Percentiles rank a stretch among this genome's conserved stretches.
Conservation (phyloP, 2,888 invertebrate genomes). For the Hipparchia sbordonii region DNA sequence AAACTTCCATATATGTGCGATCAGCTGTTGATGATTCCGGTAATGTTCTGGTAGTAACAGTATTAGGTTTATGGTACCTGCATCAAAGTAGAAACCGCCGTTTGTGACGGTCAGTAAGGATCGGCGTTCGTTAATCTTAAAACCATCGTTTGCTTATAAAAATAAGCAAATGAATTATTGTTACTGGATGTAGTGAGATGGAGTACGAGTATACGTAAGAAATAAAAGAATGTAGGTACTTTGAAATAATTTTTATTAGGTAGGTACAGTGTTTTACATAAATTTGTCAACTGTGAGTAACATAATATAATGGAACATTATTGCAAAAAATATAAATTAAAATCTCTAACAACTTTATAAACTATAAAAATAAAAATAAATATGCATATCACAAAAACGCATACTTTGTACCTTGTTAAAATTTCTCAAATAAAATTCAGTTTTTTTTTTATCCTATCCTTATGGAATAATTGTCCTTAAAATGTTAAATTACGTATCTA, state of each 20-base stretch:
- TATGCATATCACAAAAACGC: conserved; percentile 64
- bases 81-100: too few relatives aligned
- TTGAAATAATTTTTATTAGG: conserved; percentile 26
- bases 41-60: too few relatives aligned
- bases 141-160: too few relatives aligned
- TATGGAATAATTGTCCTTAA: conserved; percentile 35
- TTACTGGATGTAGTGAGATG: too few relatives aligned
- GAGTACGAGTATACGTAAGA: neutral
- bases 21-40: too few relatives aligned
- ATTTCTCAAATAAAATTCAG: neutral
- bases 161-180: too few relatives aligned
- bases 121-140: too few relatives aligned
- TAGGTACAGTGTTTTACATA: conserved; percentile 36
- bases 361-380: conserved; percentile 49
- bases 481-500: conserved; percentile 31
- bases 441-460: conserved; percentile 8
- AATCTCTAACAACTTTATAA: conserved; percentile 44
- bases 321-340: conserved; percentile 44
- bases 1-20: too few relatives aligned
- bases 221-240: neutral
- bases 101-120: too few relatives aligned
- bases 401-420: conserved; percentile 63
- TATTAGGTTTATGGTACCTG: too few relatives aligned
- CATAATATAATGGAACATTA: conserved; percentile 41
- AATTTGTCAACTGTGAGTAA: conserved; percentile 28